Base-by-base conservation (phyloP, 2,113 vertebrate species). In the Lathamus discolor region DNA sequence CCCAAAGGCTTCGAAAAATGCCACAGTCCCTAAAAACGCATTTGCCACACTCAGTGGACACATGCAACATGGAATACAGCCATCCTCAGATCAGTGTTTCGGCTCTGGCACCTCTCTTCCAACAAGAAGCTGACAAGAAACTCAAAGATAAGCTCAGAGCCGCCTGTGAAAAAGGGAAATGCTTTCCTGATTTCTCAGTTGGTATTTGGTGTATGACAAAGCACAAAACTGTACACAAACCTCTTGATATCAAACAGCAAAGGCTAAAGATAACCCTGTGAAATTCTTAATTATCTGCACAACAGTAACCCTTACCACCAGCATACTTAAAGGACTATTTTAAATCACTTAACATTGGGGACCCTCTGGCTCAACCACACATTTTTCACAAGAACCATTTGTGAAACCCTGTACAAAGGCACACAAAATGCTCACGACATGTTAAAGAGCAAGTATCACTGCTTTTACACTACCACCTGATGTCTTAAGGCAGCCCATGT, bases 371-470 rank as follows among this genome's bases (percentile, higher is more conserved):
- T 57, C 17, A 77, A 24, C 23, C 20, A 88, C 4, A 3, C 10
- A 5, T 4, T 7, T 17, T 3, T 12, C 27, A 24, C 27, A 78
- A 75, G 41, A 1, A 43, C 5, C 2, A 1, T 16, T 52, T 1
- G 0, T 33, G 13, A 84, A 55, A 75, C 33, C 11, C 6, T 19
- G 0, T 4, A 19, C 7, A 70, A 35, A 54, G 13, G 41, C 28
- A 62, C 28, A 55, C 10, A 28, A 52, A 41, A 68, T 52, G 57
- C 9, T 52, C 33, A 4, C 6, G 4, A 29, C 2, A 2, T 13
- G 28, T 44, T 27, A 7, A 55, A 57, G 19, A 89, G 44, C 22
- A 31, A 78, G 23, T 2, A 64, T 16, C 33, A 62, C 19, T 55
- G 39, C 66, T 81, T 14, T 35, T 67, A 85, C 14, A 24, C 33